These are phyloP conservation scores for Camponotus vicinus DNA, from an alignment of 1,140 invertebrate genomes.

Conservation along the genomic window DNA sequence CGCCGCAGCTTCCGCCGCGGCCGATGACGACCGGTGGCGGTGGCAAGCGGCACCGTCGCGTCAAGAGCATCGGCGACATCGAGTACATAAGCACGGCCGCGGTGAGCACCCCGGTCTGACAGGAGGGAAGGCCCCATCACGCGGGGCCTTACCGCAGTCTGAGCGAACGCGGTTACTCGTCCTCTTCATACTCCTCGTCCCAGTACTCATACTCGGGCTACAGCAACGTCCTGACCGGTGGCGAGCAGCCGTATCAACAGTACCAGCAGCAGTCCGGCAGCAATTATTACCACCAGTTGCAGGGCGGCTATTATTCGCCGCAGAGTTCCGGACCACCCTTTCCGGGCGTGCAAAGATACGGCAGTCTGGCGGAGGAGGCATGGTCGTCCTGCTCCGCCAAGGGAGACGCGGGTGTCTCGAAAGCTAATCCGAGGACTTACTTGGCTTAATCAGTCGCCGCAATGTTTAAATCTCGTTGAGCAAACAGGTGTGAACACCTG, in stretches of 20 bases:
- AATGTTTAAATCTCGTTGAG: not conserved
- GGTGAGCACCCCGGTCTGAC: slow-evolving; percentile 84
- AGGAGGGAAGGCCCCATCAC: slow-evolving; percentile 83
- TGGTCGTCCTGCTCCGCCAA: slow-evolving; percentile 79
- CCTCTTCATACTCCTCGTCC: slow-evolving; percentile 80
- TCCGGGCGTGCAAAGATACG: slow-evolving; percentile 83
- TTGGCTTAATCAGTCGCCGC: slow-evolving; percentile 74
- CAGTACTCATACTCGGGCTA: slow-evolving; percentile 83
- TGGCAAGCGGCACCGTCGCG: slow-evolving; percentile 80
- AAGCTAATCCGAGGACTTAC: slow-evolving; percentile 79
- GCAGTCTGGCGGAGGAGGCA: slow-evolving; percentile 83
- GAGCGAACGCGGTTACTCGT: slow-evolving; percentile 84
- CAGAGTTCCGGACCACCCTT: slow-evolving; percentile 82
- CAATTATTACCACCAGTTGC: slow-evolving; percentile 80
- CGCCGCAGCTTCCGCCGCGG: slow-evolving; percentile 82
- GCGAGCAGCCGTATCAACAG: slow-evolving; percentile 74
- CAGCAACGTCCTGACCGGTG: slow-evolving; percentile 78
- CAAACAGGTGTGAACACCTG: not conserved
- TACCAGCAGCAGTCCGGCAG: slow-evolving; percentile 76
- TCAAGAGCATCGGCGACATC: slow-evolving; percentile 88
- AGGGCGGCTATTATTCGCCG: slow-evolving; percentile 83
- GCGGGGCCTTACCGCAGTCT: slow-evolving; percentile 84
- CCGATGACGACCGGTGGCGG: slow-evolving; percentile 77
- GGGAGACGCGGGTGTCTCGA: slow-evolving; percentile 63
- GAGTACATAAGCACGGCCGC: slow-evolving; percentile 87